Evolutionary conservation across 2,797 vertebrate genomes (phyloP), one percentile per base, ranked within the genome.

Genomic region (Trachops cirrhosus): DNA sequence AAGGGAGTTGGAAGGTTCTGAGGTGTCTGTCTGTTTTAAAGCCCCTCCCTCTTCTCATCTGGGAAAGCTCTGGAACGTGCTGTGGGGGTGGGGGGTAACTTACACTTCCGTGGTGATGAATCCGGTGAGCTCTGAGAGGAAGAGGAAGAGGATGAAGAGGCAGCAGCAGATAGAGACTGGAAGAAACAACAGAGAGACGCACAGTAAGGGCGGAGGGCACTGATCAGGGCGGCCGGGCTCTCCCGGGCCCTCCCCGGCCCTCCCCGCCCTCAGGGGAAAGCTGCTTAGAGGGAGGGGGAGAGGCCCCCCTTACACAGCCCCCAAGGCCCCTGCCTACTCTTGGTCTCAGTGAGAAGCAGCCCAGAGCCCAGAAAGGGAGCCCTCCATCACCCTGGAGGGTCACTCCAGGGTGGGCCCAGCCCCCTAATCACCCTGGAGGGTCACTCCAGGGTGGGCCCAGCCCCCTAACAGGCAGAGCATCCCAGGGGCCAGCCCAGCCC

Each of bases 81-180:
- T 37, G 5, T 1, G 9, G 1, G 0, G 87, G 0, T 26, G 57
- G 50, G 39, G 84, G 44, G 19, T 89, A 98, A 99, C 99, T 98
- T 99, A 99, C 99, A 99, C 99, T 99, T 99, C 99, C 97, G 99
- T 99, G 83, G 99, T 99, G 98, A 99, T 99, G 98, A 99, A 99
- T 98, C 99, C 99, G 0, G 99, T 99, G 98, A 99, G 99, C 98
- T 99, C 99, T 41, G 99, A 99, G 97, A 99, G 99, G 99, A 99
- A 99, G 97, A 99, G 99, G 99, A 99, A 99, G 96, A 99, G 98
- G 98, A 99, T 99, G 98, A 99, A 99, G 97, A 99, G 98, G 95
- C 99, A 99, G 99, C 99, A 99, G 98, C 99, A 99, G 95, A 99
- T 98, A 96, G 99, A 99, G 98, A 99, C 99, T 99, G 98, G 96